A percentile compares a stretch with the other conserved stretches of the same genome.
Evolutionary conservation across 2,797 vertebrate genomes (phyloP).

Genomic region (Monodelphis domestica): DNA sequence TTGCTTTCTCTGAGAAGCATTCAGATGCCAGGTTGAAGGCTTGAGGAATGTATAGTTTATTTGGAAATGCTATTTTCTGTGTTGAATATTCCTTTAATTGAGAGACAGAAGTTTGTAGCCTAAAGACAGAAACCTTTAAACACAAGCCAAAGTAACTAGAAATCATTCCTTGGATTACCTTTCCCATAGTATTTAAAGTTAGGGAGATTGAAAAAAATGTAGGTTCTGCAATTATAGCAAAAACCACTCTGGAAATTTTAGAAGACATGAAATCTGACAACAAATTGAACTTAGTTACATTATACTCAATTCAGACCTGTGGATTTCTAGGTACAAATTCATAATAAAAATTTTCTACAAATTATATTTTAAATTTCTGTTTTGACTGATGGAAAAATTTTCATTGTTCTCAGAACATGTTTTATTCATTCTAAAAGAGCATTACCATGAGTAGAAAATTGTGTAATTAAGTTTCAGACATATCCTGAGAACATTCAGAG

Average conservation of each 20-base stretch:
- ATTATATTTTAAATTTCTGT: background rate
- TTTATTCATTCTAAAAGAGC: background rate
- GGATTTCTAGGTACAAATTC: background rate
- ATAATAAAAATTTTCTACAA: background rate
- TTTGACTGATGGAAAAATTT: background rate
- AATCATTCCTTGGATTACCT: background rate
- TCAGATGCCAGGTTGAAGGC: too few relatives aligned
- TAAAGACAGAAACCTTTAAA: too few relatives aligned
- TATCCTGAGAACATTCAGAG: background rate
- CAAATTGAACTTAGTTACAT: background rate
- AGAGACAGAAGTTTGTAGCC: too few relatives aligned
- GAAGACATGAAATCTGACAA: background rate
- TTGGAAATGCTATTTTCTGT: too few relatives aligned
- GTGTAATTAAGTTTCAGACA: background rate
- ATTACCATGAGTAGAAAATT: background rate
- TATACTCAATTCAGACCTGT: background rate
- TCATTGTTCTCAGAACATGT: background rate
- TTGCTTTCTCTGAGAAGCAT: too few relatives aligned
- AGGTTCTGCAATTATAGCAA: background rate
- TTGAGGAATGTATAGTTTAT: too few relatives aligned
- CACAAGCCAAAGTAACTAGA: background rate
- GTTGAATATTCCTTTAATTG: too few relatives aligned
- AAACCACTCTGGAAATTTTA: background rate
- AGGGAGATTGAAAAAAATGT: background rate
- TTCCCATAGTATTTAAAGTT: background rate